A percentile compares a stretch with the other conserved stretches of the same genome.
Evolutionary conservation across 1,140 invertebrate species (phyloP).

Genomic region (Telenomus remus): DNA sequence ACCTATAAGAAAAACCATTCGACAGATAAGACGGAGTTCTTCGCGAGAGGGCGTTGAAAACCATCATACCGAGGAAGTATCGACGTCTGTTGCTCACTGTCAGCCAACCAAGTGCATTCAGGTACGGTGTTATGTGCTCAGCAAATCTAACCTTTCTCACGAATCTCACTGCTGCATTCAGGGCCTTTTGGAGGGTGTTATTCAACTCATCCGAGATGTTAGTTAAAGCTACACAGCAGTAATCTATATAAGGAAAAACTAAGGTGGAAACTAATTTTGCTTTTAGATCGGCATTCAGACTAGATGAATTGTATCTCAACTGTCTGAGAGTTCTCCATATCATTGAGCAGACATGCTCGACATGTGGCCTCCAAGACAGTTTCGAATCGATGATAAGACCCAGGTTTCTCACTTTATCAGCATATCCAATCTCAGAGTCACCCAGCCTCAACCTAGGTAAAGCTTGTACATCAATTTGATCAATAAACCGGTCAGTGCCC

Average conservation of each 20-base stretch:
- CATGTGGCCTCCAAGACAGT: neutral
- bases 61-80: neutral
- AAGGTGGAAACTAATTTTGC: neutral
- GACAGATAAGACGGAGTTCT: too few relatives aligned
- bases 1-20: too few relatives aligned
- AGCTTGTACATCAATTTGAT: neutral
- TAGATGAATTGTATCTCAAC: neutral
- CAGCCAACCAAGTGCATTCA: neutral
- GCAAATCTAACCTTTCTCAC: neutral
- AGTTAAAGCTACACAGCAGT: neutral
- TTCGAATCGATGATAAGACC: neutral
- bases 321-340: neutral
- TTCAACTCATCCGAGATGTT: neutral
- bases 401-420: neutral
- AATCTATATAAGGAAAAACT: neutral
- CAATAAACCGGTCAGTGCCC: neutral
- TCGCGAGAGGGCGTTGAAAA: neutral
- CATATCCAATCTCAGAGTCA: neutral
- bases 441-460: neutral
- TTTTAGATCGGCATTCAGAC: neutral
- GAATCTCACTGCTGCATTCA: neutral
- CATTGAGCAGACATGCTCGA: neutral
- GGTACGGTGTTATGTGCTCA: neutral
- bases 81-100: neutral
- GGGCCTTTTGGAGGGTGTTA: neutral